A percentile compares a stretch with the other conserved stretches of the same genome.
phyloP scores from a whole-genome alignment of 2,113 vertebrate species.

The Caretta caretta region DNA sequence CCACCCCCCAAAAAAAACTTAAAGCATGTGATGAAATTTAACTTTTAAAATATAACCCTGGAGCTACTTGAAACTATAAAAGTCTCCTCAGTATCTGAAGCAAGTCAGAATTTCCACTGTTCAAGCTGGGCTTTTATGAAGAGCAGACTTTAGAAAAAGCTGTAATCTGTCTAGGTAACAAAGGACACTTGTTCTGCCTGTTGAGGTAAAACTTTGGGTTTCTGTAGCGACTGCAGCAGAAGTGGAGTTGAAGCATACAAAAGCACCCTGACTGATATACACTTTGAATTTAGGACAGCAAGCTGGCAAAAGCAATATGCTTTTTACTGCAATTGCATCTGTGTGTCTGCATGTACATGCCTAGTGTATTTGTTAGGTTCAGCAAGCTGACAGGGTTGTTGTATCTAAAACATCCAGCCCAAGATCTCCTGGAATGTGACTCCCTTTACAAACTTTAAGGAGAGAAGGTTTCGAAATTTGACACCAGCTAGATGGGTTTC shows the following conservation, averaged over 20 bases:
- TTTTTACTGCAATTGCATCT: conserved; percentile 14
- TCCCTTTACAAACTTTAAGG: background rate
- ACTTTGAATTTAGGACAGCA: conserved; percentile 61
- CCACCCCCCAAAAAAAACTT: conserved; percentile 61
- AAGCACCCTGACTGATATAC: conserved; percentile 62
- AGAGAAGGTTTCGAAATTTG: background rate
- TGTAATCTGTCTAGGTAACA: conserved; percentile 77
- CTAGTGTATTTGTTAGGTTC: background rate
- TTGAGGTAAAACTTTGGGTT: conserved; percentile 68
- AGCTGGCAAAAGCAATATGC: conserved; percentile 33
- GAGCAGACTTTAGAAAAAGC: conserved; percentile 77
- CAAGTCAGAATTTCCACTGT: conserved; percentile 80
- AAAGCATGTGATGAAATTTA: conserved; percentile 80
- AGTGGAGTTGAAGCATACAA: conserved; percentile 65
- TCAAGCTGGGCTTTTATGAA: conserved; percentile 80
- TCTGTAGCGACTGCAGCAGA: conserved; percentile 67
- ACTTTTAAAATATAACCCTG: conserved; percentile 80
- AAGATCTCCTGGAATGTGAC: background rate
- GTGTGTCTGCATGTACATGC: fast-evolving
- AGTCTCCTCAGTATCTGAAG: conserved; percentile 78
- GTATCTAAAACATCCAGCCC: background rate
- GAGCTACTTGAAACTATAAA: conserved; percentile 81
- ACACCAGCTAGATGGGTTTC: background rate
- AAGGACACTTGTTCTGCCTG: conserved; percentile 78
- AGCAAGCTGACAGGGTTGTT: background rate